Evolutionary conservation across 2,113 vertebrate genomes (phyloP).

Genomic region (Brachionichthys hirsutus): DNA sequence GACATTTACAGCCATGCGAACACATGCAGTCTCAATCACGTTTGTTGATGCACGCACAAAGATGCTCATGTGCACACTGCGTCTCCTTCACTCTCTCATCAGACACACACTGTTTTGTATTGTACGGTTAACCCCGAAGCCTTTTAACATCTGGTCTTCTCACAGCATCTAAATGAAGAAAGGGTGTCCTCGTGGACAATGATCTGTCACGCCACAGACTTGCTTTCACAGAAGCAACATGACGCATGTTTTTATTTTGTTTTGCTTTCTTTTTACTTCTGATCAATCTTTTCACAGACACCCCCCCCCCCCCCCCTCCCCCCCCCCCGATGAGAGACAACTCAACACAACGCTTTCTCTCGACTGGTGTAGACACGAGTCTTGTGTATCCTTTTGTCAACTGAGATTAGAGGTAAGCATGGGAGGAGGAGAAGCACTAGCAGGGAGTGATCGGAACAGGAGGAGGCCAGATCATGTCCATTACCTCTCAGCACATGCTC

Average conservation of each 20-base stretch:
- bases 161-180: slow-evolving; percentile 29
- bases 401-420: slow-evolving; percentile 53
- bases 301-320: background rate
- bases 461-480: slow-evolving; percentile 59
- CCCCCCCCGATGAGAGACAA: slow-evolving; percentile 11
- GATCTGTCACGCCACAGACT: slow-evolving; percentile 11
- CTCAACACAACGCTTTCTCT: slow-evolving; percentile 29
- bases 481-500: slow-evolving; percentile 56
- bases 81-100: background rate
- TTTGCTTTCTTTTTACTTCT: background rate
- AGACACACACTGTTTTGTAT: slow-evolving; percentile 12
- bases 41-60: slow-evolving; percentile 44
- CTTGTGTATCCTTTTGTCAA: slow-evolving; percentile 51
- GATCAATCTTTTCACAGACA: background rate
- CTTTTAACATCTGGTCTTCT: slow-evolving; percentile 43
- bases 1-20: slow-evolving; percentile 13
- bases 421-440: slow-evolving; percentile 49
- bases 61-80: slow-evolving; percentile 17
- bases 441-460: slow-evolving; percentile 61
- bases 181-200: background rate
- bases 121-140: slow-evolving; percentile 14
- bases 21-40: slow-evolving; percentile 24
- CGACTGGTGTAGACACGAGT: slow-evolving; percentile 25
- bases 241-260: background rate
- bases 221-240: too few species aligned